Conservation (phyloP, 2,113 vertebrate species). For the Symphodus melops region DNA sequence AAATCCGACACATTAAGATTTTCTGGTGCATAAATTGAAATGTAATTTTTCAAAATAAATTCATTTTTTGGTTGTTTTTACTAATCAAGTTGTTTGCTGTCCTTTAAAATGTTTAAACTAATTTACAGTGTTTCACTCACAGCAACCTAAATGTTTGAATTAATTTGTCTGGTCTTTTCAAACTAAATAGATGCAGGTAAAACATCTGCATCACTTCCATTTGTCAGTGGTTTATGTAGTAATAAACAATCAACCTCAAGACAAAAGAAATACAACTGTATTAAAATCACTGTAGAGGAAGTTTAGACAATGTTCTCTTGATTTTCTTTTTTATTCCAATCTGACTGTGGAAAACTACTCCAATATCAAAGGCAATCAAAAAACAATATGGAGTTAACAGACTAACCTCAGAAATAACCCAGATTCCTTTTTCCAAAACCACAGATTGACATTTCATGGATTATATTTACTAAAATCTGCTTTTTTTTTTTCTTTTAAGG, state of each 20-base stretch:
- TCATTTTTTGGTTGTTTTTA: background rate
- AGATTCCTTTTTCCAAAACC: constrained; percentile 44
- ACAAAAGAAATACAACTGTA: constrained; percentile 66
- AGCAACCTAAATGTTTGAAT: background rate
- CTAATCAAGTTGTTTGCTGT: background rate
- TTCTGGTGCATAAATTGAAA: background rate
- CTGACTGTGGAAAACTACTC: constrained; percentile 51
- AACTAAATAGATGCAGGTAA: background rate
- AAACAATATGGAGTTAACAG: constrained; percentile 46
- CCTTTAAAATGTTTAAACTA: too few relatives aligned
- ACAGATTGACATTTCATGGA: constrained; percentile 53
- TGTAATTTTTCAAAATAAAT: background rate
- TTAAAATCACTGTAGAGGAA: constrained; percentile 61
- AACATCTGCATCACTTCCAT: background rate
- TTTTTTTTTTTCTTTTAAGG: constrained; percentile 64
- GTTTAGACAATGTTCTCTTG: constrained; percentile 45
- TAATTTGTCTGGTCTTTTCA: background rate
- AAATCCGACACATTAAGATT: background rate
- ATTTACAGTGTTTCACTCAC: background rate
- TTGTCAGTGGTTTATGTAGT: background rate
- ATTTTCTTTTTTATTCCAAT: constrained; percentile 58
- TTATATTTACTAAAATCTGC: constrained; percentile 20
- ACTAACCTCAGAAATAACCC: constrained; percentile 53
- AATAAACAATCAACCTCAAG: constrained; percentile 69
- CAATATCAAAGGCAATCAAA: constrained; percentile 65